phyloP scores from a whole-genome alignment of 2,113 vertebrate genomes.

The Jaculus jaculus region DNA sequence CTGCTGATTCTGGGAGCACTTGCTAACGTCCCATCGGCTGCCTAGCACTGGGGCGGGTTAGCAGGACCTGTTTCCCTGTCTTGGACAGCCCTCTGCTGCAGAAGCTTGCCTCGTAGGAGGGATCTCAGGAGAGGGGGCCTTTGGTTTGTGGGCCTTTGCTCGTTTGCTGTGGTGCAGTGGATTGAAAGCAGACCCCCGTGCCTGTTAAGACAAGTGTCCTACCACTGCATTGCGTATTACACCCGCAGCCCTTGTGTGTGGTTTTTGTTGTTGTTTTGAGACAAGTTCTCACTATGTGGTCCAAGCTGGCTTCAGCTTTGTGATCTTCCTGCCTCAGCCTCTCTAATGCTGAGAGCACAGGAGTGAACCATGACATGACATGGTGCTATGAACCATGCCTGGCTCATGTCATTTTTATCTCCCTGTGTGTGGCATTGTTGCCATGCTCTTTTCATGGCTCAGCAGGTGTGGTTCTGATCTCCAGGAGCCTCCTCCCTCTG shows the following conservation, averaged over 20 bases:
- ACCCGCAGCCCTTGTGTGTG: too few relatives aligned
- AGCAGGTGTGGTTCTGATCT: neutral
- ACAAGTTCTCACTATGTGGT: neutral
- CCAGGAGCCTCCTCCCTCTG: neutral
- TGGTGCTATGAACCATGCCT: too few relatives aligned
- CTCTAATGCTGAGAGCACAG: too few relatives aligned
- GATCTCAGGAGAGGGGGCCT: neutral
- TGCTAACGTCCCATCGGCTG: neutral
- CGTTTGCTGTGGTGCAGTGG: too few relatives aligned
- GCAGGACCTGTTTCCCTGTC: neutral
- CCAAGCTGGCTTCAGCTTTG: neutral
- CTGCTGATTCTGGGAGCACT: neutral
- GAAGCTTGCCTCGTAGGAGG: neutral
- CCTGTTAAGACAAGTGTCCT: too few relatives aligned
- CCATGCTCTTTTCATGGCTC: neutral
- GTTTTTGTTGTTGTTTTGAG: neutral
- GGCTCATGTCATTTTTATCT: neutral
- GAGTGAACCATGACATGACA: too few relatives aligned
- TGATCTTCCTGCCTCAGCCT: neutral
- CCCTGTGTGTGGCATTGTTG: accelerated
- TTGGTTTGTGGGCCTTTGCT: neutral
- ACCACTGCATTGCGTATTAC: too few relatives aligned
- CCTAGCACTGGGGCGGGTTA: too few relatives aligned
- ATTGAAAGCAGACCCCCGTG: too few relatives aligned
- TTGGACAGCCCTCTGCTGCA: neutral